Conservation (phyloP, 2,888 invertebrate genomes). For the Ophion obscuratus region DNA sequence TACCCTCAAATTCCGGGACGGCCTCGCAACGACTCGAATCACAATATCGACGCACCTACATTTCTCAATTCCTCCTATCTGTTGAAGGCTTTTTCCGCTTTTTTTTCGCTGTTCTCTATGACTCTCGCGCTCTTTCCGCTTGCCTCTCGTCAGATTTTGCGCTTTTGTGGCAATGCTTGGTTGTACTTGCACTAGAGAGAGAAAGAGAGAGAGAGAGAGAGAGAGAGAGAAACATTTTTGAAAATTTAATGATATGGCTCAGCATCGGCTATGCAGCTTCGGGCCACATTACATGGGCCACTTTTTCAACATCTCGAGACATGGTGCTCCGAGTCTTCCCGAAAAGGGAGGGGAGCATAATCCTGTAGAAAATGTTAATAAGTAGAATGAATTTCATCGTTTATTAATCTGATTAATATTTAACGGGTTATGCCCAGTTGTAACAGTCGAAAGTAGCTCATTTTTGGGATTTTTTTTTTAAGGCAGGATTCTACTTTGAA, state of each 20-base stretch:
- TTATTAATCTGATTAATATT: background rate
- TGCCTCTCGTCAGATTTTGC: slow-evolving; percentile 37
- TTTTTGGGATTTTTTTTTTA: too few species aligned
- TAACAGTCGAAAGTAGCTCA: too few species aligned
- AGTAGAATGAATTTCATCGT: background rate
- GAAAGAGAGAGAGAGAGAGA: slow-evolving; percentile 7
- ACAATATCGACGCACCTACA: slow-evolving; percentile 60
- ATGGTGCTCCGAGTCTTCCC: background rate
- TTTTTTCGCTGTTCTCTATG: background rate
- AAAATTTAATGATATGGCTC: background rate
- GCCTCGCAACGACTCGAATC: slow-evolving; percentile 64
- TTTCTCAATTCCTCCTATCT: slow-evolving; percentile 66
- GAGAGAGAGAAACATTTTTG: slow-evolving; percentile 11
- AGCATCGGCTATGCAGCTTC: background rate
- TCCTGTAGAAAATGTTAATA: background rate
- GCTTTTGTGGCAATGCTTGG: slow-evolving; percentile 42
- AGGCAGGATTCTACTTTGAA: too few species aligned
- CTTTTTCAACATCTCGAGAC: background rate
- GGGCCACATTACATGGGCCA: background rate
- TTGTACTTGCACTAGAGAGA: slow-evolving; percentile 25
- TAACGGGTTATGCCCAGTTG: too few species aligned
- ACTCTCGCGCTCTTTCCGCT: slow-evolving; percentile 12
- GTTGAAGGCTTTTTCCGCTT: slow-evolving; percentile 54
- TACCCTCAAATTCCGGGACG: slow-evolving; percentile 75
- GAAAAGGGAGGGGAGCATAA: background rate